Conservation (phyloP, 92 coral and sea anemone genomes). For the Porites rus region DNA sequence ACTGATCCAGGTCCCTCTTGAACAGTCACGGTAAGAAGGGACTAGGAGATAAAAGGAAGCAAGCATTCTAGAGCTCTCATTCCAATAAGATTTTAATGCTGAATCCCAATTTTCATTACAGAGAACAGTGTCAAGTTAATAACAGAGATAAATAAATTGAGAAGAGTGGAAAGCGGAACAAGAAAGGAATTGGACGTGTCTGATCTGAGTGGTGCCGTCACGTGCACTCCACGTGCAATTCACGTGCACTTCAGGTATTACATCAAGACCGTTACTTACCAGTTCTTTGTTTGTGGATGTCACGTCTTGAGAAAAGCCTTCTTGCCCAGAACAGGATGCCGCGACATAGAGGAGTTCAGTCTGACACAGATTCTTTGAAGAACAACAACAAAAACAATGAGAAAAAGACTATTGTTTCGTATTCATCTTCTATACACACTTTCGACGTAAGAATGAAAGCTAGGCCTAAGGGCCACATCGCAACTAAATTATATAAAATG, state of each 20-base stretch:
- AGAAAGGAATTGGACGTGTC: too few species aligned
- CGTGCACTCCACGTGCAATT: too few species aligned
- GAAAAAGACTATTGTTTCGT: neutral
- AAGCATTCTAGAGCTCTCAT: neutral
- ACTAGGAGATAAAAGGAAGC: slow-evolving; percentile 50
- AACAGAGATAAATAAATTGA: too few species aligned
- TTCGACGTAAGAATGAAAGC: too few species aligned
- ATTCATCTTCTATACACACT: too few species aligned
- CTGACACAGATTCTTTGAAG: slow-evolving; percentile 84
- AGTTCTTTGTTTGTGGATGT: slow-evolving; percentile 19
- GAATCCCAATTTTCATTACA: too few species aligned
- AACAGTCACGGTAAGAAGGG: slow-evolving; percentile 50
- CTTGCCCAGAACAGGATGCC: slow-evolving; percentile 65
- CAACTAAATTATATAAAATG: too few species aligned
- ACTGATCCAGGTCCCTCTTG: slow-evolving; percentile 85
- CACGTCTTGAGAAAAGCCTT: slow-evolving; percentile 63
- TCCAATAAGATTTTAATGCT: neutral
- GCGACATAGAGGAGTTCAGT: slow-evolving; percentile 86
- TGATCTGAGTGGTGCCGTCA: too few species aligned
- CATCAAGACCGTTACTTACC: slow-evolving; percentile 30
- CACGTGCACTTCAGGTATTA: too few species aligned
- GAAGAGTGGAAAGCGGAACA: too few species aligned
- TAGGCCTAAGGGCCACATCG: too few species aligned
- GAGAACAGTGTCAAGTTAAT: too few species aligned
- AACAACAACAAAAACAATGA: neutral